phyloP scores from a whole-genome alignment of 2,797 vertebrate species.

The Pipistrellus nathusii region DNA sequence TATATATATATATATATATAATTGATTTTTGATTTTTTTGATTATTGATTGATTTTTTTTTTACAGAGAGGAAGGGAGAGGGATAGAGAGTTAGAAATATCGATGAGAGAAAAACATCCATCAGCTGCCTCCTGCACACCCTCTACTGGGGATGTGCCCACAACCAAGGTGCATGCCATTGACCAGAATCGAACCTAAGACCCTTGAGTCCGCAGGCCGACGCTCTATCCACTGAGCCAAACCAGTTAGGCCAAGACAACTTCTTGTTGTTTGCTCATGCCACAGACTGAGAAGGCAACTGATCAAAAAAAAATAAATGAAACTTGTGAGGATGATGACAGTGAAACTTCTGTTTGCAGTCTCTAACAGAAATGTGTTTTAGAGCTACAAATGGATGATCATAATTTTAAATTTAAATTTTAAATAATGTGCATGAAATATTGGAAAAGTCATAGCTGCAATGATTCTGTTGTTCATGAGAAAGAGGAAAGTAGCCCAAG shows the following conservation, averaged over 20 bases:
- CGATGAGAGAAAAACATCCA: too few species aligned
- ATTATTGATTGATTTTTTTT: too few species aligned
- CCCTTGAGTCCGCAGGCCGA: too few species aligned
- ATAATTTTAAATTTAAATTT: neutral
- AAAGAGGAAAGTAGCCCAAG: neutral
- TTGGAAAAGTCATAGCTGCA: neutral
- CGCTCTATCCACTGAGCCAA: too few species aligned
- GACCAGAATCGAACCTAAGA: too few species aligned
- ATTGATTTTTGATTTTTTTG: too few species aligned
- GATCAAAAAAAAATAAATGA: neutral
- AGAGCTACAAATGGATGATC: neutral
- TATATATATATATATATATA: too few species aligned
- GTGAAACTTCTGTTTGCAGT: neutral
- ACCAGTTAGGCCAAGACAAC: neutral
- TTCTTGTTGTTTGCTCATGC: neutral
- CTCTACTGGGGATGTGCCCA: too few species aligned
- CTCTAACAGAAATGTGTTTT: neutral
- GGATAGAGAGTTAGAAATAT: too few species aligned
- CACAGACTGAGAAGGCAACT: neutral
- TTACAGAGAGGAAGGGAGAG: too few species aligned
- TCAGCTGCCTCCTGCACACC: too few species aligned
- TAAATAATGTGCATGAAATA: neutral
- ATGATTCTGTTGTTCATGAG: neutral
- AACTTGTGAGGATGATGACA: neutral
- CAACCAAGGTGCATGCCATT: too few species aligned